Base-by-base conservation (phyloP, 2,888 invertebrate genomes). In the Apeira syringaria region DNA sequence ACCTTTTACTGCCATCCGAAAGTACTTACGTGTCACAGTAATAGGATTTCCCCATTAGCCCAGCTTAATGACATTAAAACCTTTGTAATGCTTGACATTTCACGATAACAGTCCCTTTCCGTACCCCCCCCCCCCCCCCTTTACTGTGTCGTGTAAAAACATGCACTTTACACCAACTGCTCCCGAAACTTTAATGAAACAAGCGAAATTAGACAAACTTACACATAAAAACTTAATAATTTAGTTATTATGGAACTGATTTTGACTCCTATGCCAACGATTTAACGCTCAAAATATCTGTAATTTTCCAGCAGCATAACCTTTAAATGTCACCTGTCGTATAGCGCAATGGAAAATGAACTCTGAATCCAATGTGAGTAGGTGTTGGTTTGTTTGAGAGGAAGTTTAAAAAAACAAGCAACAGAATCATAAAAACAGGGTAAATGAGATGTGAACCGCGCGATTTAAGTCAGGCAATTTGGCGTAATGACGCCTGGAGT, bases 381-480 rank as follows among this genome's bases (percentile, higher is more conserved):
- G 31, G 39, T 27, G 24, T 1, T n/a, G 17, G 22, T 17, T 46
- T 27, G 20, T 11, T 18, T 24, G 25, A 5, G 12, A 5, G 17
- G 22, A 41, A 31, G 40, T 42, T 42, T 51, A 49, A 50, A 56
- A 17, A 66, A 70, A 61, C 51, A 47, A 46, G 43, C 41, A 42
- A 47, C 52, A 58, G 51, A 70, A 70, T 71, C 67, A 65, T 78
- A 76, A 77, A 77, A 81, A 77, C 67, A 54, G 59, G 61, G 66
- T 68, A 75, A 80, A 80, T 81, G 79, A 80, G 77, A 78, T 80
- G 79, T 76, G 76, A 80, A 77, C 74, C 72, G 53, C 59, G 67
- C 74, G 71, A 79, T 80, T 82, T 73, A 67, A 76, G 70, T 68
- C 70, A 58, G 66, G 71, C 69, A 76, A 81, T 80, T 80, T 72